These are phyloP conservation scores for Drosophila varians DNA, from an alignment of 1,140 invertebrate species.

Conservation along the genomic window DNA sequence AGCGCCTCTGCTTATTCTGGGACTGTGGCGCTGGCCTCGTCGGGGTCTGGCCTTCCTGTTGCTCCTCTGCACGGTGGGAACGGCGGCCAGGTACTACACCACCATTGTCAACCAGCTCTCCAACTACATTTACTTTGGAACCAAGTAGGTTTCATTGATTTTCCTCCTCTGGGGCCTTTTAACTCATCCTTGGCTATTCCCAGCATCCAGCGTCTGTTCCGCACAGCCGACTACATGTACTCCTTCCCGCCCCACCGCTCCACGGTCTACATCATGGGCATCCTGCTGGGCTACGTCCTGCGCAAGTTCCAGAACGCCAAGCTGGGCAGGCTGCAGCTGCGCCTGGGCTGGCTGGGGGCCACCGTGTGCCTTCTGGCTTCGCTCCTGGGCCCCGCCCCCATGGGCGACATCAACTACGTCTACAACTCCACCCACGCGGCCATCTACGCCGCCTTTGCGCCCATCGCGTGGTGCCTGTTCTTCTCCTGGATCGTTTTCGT, in stretches of 20 bases:
- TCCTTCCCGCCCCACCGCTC: slow-evolving; percentile 88
- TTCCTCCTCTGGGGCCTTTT: background rate
- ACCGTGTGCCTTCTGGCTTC: slow-evolving; percentile 85
- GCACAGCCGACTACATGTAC: slow-evolving; percentile 89
- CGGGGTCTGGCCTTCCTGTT: slow-evolving; percentile 84
- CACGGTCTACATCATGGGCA: slow-evolving; percentile 89
- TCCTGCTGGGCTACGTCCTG: slow-evolving; percentile 87
- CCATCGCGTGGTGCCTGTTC: slow-evolving; percentile 88
- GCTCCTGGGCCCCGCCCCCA: slow-evolving; percentile 86
- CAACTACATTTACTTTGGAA: slow-evolving; percentile 88
- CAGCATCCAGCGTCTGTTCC: slow-evolving; percentile 88
- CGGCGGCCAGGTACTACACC: slow-evolving; percentile 86
- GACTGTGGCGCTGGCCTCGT: slow-evolving; percentile 86
- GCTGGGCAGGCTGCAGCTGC: slow-evolving; percentile 84
- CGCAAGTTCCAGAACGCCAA: slow-evolving; percentile 83
- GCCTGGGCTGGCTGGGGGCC: slow-evolving; percentile 86
- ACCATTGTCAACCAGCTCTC: slow-evolving; percentile 86
- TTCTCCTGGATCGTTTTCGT: slow-evolving; percentile 88
- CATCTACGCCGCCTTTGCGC: slow-evolving; percentile 88
- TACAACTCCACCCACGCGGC: slow-evolving; percentile 88
- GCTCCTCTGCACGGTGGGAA: slow-evolving; percentile 85
- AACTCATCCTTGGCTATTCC: slow-evolving; percentile 6
- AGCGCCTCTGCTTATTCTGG: slow-evolving; percentile 88
- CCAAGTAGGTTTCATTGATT: slow-evolving; percentile 85
- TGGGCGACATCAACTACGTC: slow-evolving; percentile 87